Conservation (phyloP, 2,113 vertebrate species). For the Archilochus colubris region DNA sequence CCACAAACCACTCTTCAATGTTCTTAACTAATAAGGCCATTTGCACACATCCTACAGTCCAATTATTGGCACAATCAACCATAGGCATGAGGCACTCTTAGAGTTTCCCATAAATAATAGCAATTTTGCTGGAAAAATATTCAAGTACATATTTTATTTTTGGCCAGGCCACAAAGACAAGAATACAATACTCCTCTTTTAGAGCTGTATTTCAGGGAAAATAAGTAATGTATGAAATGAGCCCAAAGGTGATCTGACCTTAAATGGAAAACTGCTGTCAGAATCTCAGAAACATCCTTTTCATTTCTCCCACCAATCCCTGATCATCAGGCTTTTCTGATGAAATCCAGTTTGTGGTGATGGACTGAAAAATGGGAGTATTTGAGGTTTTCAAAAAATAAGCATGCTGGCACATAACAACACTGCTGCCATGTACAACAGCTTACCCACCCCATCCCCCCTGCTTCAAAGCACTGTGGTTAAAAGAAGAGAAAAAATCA, state of each 20-base stretch:
- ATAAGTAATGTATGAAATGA: neutral
- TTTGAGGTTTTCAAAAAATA: neutral
- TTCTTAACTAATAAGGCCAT: neutral
- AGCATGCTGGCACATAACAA: neutral
- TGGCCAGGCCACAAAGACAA: neutral
- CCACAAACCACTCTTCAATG: neutral
- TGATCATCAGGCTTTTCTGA: neutral
- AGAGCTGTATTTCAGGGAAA: neutral
- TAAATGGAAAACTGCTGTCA: neutral
- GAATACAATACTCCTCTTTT: neutral
- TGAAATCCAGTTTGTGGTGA: neutral
- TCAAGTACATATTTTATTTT: neutral
- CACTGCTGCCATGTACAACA: neutral
- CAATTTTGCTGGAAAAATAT: neutral
- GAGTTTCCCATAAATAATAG: neutral
- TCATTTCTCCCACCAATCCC: neutral
- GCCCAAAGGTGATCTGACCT: neutral
- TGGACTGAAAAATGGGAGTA: neutral
- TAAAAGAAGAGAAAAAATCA: slow-evolving; percentile 41
- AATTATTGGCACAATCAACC: neutral
- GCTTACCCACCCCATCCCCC: neutral
- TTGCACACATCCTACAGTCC: neutral
- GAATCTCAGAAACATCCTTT: neutral
- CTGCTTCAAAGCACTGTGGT: neutral
- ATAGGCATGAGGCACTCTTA: neutral